Evolutionary conservation across 2,113 vertebrate genomes (phyloP).

Genomic region (Tyto alba): DNA sequence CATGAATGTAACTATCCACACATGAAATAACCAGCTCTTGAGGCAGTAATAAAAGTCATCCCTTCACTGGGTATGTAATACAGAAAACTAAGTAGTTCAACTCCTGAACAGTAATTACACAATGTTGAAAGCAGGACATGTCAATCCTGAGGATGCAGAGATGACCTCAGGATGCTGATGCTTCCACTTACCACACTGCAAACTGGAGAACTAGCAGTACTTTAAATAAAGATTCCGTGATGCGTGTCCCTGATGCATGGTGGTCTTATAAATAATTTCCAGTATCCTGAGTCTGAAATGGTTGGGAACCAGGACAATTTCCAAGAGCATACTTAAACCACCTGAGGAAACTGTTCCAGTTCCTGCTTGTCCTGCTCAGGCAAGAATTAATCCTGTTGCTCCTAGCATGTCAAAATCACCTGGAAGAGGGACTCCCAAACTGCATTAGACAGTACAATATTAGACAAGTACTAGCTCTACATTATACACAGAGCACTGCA

Average conservation of each 20-base stretch:
- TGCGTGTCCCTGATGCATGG: too few species aligned
- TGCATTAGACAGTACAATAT: background rate
- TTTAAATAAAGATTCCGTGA: background rate
- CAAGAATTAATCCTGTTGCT: background rate
- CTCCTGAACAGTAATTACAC: background rate
- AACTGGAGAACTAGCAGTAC: background rate
- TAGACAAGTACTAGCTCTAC: background rate
- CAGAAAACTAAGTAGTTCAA: background rate
- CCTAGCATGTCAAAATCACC: background rate
- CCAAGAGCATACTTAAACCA: background rate
- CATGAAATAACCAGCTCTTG: background rate
- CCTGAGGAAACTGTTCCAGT: background rate
- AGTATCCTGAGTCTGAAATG: background rate
- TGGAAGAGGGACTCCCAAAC: background rate
- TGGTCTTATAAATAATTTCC: background rate
- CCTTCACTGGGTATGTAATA: background rate
- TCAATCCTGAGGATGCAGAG: background rate
- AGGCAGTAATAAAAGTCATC: background rate
- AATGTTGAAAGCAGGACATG: background rate
- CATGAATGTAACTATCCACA: background rate
- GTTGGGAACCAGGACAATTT: background rate
- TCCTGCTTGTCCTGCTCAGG: background rate
- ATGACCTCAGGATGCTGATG: background rate
- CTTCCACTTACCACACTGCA: background rate
- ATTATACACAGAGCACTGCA: background rate